These are phyloP conservation scores for Stylophora pistillata DNA, from an alignment of 64 coral and sea anemone genomes.

Conservation along the genomic window DNA sequence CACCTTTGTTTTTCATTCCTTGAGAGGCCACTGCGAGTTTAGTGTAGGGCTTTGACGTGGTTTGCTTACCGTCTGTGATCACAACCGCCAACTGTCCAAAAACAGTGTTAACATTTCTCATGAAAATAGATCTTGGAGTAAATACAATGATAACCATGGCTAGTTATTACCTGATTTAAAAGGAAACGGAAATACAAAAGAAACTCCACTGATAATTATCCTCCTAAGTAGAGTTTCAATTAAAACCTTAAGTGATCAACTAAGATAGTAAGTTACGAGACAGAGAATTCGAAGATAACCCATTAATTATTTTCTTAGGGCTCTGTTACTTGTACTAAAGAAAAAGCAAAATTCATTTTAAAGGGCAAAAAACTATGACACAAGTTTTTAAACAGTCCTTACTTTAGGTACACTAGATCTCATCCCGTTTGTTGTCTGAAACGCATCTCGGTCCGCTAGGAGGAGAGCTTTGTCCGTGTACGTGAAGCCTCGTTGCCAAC, in stretches of 20 bases:
- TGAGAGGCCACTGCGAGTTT: slow-evolving; percentile 38
- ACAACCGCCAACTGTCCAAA: slow-evolving; percentile 62
- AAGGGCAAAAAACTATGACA: neutral
- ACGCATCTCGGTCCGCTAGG: slow-evolving; percentile 49
- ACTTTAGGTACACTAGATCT: slow-evolving; percentile 36
- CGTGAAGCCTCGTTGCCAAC: slow-evolving; percentile 46
- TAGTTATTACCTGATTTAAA: too few species aligned
- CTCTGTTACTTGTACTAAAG: too few species aligned
- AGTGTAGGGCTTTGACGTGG: slow-evolving; percentile 14
- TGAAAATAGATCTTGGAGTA: neutral
- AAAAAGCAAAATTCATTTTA: too few species aligned
- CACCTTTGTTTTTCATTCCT: slow-evolving; percentile 58
- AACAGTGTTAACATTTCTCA: neutral
- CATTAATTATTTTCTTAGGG: too few species aligned
- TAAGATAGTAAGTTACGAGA: too few species aligned
- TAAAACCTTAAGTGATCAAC: too few species aligned
- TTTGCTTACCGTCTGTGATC: slow-evolving; percentile 74
- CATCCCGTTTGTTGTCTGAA: slow-evolving; percentile 52
- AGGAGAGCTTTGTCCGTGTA: slow-evolving; percentile 64
- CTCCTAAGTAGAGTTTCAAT: too few species aligned
- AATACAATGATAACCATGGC: too few species aligned
- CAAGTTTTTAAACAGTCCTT: neutral
- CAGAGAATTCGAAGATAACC: too few species aligned
- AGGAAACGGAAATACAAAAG: too few species aligned
- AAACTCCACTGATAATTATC: too few species aligned